Evolutionary conservation across 1,140 invertebrate species (phyloP).

Genomic region (Drosophila micromelanica): DNA sequence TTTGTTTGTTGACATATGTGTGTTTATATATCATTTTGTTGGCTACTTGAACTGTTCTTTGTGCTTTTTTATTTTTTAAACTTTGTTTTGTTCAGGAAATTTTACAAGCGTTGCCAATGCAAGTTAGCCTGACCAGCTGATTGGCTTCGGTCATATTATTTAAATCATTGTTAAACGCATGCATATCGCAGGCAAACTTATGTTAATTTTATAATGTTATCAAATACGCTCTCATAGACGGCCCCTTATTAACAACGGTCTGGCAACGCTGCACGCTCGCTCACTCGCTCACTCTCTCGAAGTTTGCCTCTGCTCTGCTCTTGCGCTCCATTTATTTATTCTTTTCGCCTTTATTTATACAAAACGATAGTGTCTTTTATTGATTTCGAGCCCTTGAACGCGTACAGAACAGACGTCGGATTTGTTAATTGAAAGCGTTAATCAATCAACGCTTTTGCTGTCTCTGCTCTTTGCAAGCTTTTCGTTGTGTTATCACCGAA

Average conservation of each 20-base stretch:
- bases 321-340: conserved; percentile 57
- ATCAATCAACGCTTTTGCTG: conserved; percentile 54
- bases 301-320: conserved; percentile 18
- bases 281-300: conserved; percentile 38
- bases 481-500: conserved; percentile 59
- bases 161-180: not conserved
- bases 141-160: not conserved
- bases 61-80: conserved; percentile 39
- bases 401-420: conserved; percentile 25
- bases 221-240: conserved; percentile 2
- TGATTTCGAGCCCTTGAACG: conserved; percentile 54
- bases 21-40: conserved; percentile 36
- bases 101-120: conserved; percentile 48
- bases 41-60: conserved; percentile 47
- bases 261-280: conserved; percentile 54
- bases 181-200: not conserved
- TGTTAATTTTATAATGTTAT: conserved; percentile 17
- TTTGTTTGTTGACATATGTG: conserved; percentile 53
- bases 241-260: conserved; percentile 10
- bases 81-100: conserved; percentile 69
- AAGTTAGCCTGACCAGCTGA: conserved; percentile 6
- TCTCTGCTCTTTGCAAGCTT: conserved; percentile 36
- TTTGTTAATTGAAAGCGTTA: conserved; percentile 72
- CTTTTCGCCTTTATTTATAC: conserved; percentile 73
- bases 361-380: conserved; percentile 51